A percentile compares a stretch with the other conserved stretches of the same genome.
Conservation (phyloP, 2,888 invertebrate species). For the Patella depressa region DNA sequence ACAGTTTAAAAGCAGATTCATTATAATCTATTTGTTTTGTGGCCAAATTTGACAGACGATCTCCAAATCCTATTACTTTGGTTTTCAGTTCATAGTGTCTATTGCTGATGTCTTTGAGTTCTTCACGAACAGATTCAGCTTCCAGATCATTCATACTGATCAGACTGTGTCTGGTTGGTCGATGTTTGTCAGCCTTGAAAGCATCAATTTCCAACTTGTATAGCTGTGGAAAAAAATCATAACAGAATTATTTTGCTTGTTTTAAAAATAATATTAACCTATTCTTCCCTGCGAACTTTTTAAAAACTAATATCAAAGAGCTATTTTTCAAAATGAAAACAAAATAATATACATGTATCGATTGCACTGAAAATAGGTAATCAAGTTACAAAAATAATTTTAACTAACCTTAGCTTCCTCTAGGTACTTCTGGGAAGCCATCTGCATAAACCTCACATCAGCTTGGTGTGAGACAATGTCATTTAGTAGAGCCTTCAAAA, state of each 20-base stretch:
- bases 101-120: constrained; percentile 75
- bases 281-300: no score
- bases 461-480: constrained; percentile 94
- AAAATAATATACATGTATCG: no score
- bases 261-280: no score
- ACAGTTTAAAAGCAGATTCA: constrained; percentile 91
- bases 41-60: constrained; percentile 90
- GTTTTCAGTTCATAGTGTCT: constrained; percentile 81
- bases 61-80: constrained; percentile 86
- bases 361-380: no score
- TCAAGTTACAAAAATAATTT: neutral
- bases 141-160: constrained; percentile 73
- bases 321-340: no score
- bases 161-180: constrained; percentile 56
- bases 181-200: constrained; percentile 74
- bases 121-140: constrained; percentile 61
- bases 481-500: constrained; percentile 48
- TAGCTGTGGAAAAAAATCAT: constrained; percentile 38
- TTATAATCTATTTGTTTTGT: constrained; percentile 95
- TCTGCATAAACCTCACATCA: constrained; percentile 93
- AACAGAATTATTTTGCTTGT: no score
- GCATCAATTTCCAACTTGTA: constrained; percentile 64
- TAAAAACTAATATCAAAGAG: no score
- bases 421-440: constrained; percentile 95
- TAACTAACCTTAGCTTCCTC: constrained; percentile 88